Evolutionary conservation across 1,140 invertebrate genomes (phyloP), one percentile per base, ranked within the genome.

Genomic region (Monochamus saltuarius): DNA sequence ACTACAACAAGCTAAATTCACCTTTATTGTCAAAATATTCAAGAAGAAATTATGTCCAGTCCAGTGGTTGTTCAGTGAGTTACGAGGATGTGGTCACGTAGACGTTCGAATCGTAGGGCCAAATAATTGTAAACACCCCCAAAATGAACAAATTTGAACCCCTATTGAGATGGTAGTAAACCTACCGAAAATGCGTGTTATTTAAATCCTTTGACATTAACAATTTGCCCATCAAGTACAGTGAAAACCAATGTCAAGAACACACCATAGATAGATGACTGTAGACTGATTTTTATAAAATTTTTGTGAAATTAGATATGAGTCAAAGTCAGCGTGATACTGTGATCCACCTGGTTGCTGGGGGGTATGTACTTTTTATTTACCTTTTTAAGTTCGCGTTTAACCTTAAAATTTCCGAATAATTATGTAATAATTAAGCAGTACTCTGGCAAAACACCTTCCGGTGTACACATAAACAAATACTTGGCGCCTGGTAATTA

Each of bases 271-370:
- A 14, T 49, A n/a, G n/a, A n/a, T 49, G 11, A n/a, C 11, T 22
- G 11, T 49, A 19, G 13, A 16, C 13, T 49, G 13, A 13, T n/a
- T 57, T 13, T 55, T 22, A 11, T 40, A 17, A 19, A 49, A 56
- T 50, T 56, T 49, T 9, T 56, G 63, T 62, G 59, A 50, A 35
- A 40, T 56, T 40, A 66, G 71, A 69, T 46, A 88, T 87, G 86
- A 84, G 84, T 81, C 84, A 87, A 79, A 82, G 84, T 81, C 84
- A 87, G 79, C 82, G 83, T 77, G 90, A 92, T 80, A 90, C 90
- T 65, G 81, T 91, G 58, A 90, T 92, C 79, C 90, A 94, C 80
- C 84, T 94, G 68, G 82, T 93, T 66, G 90, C 90, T 75, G 91
- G 91, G 82, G 90, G 90, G 91, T 93, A 82, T 84, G 87, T 81